Base-by-base conservation (phyloP, 1,140 invertebrate species). In the Cryptotermes secundus region DNA sequence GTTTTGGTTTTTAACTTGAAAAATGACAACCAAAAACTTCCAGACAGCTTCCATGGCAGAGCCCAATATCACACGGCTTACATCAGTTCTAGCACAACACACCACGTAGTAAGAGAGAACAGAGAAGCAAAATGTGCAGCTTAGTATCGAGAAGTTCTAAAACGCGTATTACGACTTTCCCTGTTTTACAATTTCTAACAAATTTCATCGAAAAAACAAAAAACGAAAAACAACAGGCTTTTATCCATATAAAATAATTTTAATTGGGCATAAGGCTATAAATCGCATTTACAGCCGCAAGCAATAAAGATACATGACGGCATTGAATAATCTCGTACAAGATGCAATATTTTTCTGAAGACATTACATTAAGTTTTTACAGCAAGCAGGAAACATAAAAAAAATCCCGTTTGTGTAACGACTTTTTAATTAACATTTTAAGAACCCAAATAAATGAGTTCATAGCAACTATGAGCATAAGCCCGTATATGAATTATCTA, bases 371-470 rank as follows among this genome's bases (percentile, higher is more conserved):
- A 14, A 9, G 59, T 31, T 72, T 72, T 72, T n/a, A 72, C 31
- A 72, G 7, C 59, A 72, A 26, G 16, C 26, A 72, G 59, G 59
- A 72, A 72, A 72, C 59, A 72, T 72, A n/a, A 72, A 72, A n/a
- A n/a, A n/a, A 72, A 72, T 72, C n/a, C 59, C 59, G 59, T 72
- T 31, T 31, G 59, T 72, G 12, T 72, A 72, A 72, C 59, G 59
- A 72, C 59, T 72, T 72, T 72, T 72, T 72, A 72, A 72, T 72
- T 72, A 72, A n/a, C 59, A 72, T 72, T 72, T 72, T 72, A 72
- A 72, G 59, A 72, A 26, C 9, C n/a, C 59, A 72, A 72, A 72
- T 72, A 72, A 72, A 72, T 72, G 59, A 72, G 59, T 72, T 72
- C 59, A 72, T n/a, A 72, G 59, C 26, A 72, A 72, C 59, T 72